Evolutionary conservation across 2,113 vertebrate species (phyloP).

Genomic region (Cheirogaleus medius): DNA sequence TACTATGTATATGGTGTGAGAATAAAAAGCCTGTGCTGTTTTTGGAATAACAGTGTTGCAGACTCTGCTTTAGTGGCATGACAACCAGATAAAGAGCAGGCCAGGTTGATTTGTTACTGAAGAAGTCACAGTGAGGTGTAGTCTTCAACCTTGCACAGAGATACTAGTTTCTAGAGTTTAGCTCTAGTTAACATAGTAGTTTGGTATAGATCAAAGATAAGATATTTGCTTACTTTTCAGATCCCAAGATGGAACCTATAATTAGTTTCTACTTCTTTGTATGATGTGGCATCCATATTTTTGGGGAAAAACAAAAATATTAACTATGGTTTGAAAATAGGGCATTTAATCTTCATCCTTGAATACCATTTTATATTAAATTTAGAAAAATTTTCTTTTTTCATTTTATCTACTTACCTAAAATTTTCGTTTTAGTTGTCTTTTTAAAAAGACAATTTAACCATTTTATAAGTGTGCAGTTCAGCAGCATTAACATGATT

Average conservation of each 20-base stretch:
- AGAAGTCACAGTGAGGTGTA: background rate
- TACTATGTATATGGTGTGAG: background rate
- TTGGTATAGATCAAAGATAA: background rate
- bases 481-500: background rate
- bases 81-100: background rate
- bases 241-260: background rate
- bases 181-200: background rate
- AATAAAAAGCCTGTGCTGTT: constrained; percentile 16
- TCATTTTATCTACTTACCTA: background rate
- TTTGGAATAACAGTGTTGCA: constrained; percentile 7
- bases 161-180: constrained; percentile 9
- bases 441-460: background rate
- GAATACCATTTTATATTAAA: constrained; percentile 41
- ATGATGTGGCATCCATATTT: background rate
- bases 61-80: background rate
- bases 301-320: background rate
- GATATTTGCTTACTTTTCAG: background rate
- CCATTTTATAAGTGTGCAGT: background rate
- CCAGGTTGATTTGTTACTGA: background rate
- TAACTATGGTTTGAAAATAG: constrained; percentile 28
- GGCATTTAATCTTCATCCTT: background rate
- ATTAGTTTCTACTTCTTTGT: constrained; percentile 33
- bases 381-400: background rate
- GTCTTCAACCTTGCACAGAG: background rate
- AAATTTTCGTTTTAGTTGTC: background rate